Percentiles rank a stretch among this genome's conserved stretches.
Evolutionary conservation across 2,113 vertebrate species (phyloP).

Genomic region (Speoplatyrhinus poulsoni): DNA sequence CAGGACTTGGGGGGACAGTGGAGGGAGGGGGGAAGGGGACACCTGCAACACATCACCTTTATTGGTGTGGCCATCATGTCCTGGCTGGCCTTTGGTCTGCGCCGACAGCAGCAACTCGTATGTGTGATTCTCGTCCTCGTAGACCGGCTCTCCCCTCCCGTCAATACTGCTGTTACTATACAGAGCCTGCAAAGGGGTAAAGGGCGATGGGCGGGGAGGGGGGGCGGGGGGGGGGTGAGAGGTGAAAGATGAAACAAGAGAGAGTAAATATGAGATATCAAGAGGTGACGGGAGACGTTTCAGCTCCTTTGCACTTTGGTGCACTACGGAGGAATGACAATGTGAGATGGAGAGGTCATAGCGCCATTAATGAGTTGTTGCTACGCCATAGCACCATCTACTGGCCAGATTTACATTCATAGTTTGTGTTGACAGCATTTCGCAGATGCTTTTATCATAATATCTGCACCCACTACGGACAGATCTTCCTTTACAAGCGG

Average conservation of each 20-base stretch:
- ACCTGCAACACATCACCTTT: conserved; percentile 35
- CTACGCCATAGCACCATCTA: conserved; percentile 11
- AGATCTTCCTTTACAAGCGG: too few relatives aligned
- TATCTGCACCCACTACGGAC: too few relatives aligned
- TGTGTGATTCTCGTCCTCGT: conserved; percentile 87
- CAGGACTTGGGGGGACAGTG: too few relatives aligned
- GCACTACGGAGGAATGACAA: too few relatives aligned
- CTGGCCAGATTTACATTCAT: neutral
- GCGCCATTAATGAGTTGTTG: neutral
- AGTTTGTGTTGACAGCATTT: neutral
- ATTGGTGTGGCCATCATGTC: conserved; percentile 41
- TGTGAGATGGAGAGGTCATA: neutral
- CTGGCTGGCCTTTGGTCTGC: conserved; percentile 82
- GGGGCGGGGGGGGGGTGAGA: neutral
- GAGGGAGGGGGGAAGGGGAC: too few relatives aligned
- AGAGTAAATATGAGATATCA: neutral
- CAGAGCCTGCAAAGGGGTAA: conserved; percentile 67
- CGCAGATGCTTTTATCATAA: too few relatives aligned
- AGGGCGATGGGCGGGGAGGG: neutral
- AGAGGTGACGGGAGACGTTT: neutral
- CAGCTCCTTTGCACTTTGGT: neutral
- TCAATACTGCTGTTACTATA: conserved; percentile 78
- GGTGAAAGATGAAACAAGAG: neutral
- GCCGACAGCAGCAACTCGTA: conserved; percentile 91
- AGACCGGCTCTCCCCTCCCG: conserved; percentile 74